Evolutionary conservation across 2,888 invertebrate species (phyloP).

Genomic region (Apoda limacodes): DNA sequence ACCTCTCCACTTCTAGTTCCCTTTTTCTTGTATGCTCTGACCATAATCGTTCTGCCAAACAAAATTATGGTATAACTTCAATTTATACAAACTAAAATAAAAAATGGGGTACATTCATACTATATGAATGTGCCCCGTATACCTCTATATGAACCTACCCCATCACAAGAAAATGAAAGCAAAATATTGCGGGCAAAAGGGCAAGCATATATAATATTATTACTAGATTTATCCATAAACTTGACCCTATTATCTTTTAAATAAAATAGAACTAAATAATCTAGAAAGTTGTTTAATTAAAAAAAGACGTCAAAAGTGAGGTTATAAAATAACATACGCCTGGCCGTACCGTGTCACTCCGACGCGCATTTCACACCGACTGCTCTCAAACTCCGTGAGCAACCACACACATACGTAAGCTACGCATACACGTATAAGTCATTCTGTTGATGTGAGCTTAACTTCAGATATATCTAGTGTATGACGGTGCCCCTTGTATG

Average conservation of each 20-base stretch:
- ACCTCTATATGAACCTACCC: constrained; percentile 5
- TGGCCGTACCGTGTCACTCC: constrained; percentile 7
- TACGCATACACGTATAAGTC: constrained; percentile 9
- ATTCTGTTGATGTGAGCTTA: constrained; percentile 10
- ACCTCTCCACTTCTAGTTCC: constrained; percentile 10
- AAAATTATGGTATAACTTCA: constrained; percentile 5
- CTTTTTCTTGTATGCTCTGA: constrained; percentile 9
- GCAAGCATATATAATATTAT: neutral
- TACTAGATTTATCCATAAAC: neutral
- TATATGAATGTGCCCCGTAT: constrained; percentile 3
- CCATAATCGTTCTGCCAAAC: too few relatives aligned
- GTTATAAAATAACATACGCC: constrained; percentile 5
- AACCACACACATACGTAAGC: constrained; percentile 10
- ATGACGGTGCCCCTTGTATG: constrained; percentile 11
- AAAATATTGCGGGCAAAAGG: too few relatives aligned
- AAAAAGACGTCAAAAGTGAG: constrained; percentile 3
- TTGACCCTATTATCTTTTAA: too few relatives aligned
- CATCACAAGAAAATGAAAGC: constrained; percentile 6
- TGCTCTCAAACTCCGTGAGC: constrained; percentile 12
- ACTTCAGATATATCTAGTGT: constrained; percentile 6
- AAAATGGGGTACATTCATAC: constrained; percentile 4
- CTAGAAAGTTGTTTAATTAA: neutral
- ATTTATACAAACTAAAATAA: constrained; percentile 3
- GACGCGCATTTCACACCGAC: constrained; percentile 8
- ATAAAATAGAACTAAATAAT: constrained; percentile 1